Conservation (phyloP, 1,140 invertebrate genomes). For the Calephelis virginiensis region DNA sequence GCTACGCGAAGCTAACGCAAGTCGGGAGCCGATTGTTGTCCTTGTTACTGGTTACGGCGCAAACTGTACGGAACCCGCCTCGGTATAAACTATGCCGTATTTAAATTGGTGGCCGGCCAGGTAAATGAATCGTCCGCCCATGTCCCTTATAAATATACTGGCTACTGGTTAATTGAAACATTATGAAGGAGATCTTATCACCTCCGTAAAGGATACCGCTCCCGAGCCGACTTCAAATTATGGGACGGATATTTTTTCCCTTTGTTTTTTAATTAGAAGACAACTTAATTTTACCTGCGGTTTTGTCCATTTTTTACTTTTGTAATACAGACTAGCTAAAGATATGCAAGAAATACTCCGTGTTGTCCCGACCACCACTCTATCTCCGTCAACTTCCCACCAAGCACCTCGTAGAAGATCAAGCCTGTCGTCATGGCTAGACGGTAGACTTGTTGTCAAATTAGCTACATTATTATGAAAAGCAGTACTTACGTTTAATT, state of each 20-base stretch:
- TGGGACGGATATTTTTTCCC: conserved; percentile 7
- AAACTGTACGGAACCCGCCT: conserved; percentile 21
- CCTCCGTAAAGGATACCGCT: conserved; percentile 40
- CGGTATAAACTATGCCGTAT: not conserved
- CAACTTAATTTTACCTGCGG: not conserved
- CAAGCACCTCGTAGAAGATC: too few species aligned
- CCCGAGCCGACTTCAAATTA: conserved; percentile 4
- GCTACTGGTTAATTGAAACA: conserved; percentile 73
- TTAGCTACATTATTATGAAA: too few species aligned
- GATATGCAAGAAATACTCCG: too few species aligned
- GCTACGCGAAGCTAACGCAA: too few species aligned
- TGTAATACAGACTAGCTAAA: too few species aligned
- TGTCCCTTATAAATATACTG: conserved; percentile 66
- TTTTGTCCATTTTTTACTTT: not conserved
- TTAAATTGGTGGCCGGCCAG: conserved; percentile 30
- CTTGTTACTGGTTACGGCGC: too few species aligned
- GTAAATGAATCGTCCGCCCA: conserved; percentile 46
- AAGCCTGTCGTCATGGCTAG: too few species aligned
- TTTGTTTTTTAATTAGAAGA: conserved; percentile 11
- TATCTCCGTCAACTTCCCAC: too few species aligned
- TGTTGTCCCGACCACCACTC: too few species aligned
- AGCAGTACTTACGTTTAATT: too few species aligned
- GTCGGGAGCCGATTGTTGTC: too few species aligned
- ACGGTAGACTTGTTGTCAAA: too few species aligned
- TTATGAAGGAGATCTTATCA: conserved; percentile 63